A percentile compares a stretch with the other conserved stretches of the same genome.
These are phyloP conservation scores for Notocelia uddmanniana DNA, from an alignment of 2,888 invertebrate genomes.

Conservation along the genomic window DNA sequence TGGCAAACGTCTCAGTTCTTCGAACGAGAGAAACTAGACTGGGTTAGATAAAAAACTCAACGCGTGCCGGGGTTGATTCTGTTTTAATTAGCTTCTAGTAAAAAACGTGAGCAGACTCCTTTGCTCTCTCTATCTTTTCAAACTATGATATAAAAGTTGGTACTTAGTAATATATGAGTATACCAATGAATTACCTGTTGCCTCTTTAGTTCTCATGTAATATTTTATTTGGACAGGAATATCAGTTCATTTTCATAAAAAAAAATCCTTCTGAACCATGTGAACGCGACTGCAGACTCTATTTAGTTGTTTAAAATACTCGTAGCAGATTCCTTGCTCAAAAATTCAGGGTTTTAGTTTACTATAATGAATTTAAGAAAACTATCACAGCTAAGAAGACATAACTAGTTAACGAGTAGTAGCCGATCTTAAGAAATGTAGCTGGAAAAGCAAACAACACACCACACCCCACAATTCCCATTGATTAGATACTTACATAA, in stretches of 20 bases:
- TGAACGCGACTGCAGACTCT: too few relatives aligned
- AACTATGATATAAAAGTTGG: neutral
- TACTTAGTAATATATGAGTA: neutral
- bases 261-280: too few relatives aligned
- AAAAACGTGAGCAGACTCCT: slow-evolving; percentile 18
- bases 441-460: too few relatives aligned
- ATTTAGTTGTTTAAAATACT: neutral
- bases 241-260: too few relatives aligned
- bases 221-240: too few relatives aligned
- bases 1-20: slow-evolving; percentile 65
- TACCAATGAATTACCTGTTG: neutral
- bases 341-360: too few relatives aligned
- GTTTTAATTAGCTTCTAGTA: slow-evolving; percentile 18
- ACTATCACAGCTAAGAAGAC: too few relatives aligned
- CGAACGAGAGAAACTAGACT: slow-evolving; percentile 75
- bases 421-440: too few relatives aligned
- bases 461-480: too few relatives aligned
- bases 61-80: slow-evolving; percentile 66
- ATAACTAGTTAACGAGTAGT: too few relatives aligned
- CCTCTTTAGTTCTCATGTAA: neutral
- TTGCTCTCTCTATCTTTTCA: neutral
- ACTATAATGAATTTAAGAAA: too few relatives aligned
- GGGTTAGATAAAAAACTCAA: slow-evolving; percentile 67
- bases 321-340: neutral
- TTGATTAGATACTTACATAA: too few relatives aligned